phyloP scores from a whole-genome alignment of 2,888 invertebrate species.

The Ecdyonurus torrentis region DNA sequence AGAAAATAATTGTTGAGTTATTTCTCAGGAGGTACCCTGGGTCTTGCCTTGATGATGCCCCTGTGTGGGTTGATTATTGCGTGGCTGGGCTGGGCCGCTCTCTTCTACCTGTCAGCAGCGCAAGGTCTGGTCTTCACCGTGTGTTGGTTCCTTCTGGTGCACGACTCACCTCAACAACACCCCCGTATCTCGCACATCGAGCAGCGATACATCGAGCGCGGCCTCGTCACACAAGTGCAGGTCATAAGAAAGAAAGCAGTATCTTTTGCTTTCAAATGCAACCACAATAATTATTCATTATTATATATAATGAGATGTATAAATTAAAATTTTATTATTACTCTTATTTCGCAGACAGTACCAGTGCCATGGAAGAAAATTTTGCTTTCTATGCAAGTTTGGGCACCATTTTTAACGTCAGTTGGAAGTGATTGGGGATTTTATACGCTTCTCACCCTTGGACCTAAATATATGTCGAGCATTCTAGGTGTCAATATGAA shows the following conservation, averaged over 20 bases:
- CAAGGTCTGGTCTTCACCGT: constrained; percentile 2
- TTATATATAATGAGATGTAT: not conserved
- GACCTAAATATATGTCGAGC: constrained; percentile 20
- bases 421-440: constrained; percentile 20
- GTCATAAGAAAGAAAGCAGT: not conserved
- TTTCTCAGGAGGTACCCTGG: not conserved
- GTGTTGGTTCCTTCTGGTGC: constrained; percentile 16
- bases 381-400: constrained; percentile 18
- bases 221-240: not conserved
- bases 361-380: constrained; percentile 18
- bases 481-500: constrained; percentile 19
- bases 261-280: not conserved
- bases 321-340: not conserved
- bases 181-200: constrained; percentile 18
- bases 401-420: constrained; percentile 18
- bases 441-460: constrained; percentile 19
- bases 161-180: constrained; percentile 17
- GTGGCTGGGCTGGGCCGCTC: not conserved
- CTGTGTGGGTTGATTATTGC: not conserved
- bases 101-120: constrained; percentile 19
- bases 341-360: constrained; percentile 9
- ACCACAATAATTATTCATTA: not conserved
- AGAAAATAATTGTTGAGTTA: not conserved
- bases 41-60: constrained; percentile 21
- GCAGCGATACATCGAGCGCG: constrained; percentile 12